phyloP scores from a whole-genome alignment of 2,797 vertebrate species.

The Cossypha polioptera region DNA sequence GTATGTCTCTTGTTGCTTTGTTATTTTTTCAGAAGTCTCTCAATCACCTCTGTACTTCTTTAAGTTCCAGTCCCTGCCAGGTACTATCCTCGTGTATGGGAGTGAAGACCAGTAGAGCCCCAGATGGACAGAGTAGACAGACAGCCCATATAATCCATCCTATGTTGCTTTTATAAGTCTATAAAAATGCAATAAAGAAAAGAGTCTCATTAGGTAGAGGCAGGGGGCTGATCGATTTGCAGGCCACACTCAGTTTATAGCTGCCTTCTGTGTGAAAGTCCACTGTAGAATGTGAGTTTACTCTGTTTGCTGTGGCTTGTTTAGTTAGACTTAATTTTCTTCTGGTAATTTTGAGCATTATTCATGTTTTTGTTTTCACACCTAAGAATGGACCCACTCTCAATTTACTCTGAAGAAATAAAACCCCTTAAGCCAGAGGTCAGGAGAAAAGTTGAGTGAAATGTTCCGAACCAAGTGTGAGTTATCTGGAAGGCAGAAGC shows the following conservation, averaged over 20 bases:
- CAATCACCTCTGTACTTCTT: background rate
- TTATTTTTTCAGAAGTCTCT: background rate
- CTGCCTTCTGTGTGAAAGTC: slow-evolving; percentile 59
- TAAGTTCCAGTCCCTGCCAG: background rate
- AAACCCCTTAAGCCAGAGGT: slow-evolving; percentile 8
- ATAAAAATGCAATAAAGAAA: slow-evolving; percentile 65
- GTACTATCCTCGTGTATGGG: background rate
- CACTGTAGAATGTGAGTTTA: slow-evolving; percentile 12
- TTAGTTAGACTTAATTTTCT: slow-evolving; percentile 38
- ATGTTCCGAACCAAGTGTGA: background rate
- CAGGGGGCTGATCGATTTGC: slow-evolving; percentile 64
- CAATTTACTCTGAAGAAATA: slow-evolving; percentile 3
- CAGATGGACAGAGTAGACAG: slow-evolving; percentile 54
- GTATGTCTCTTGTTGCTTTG: background rate
- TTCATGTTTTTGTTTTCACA: slow-evolving; percentile 18
- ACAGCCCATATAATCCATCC: slow-evolving; percentile 40
- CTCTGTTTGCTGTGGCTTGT: background rate
- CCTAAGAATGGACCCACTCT: background rate
- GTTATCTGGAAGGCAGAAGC: background rate
- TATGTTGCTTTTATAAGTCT: slow-evolving; percentile 46
- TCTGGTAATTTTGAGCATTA: background rate
- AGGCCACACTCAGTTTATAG: slow-evolving; percentile 57
- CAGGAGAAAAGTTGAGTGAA: background rate
- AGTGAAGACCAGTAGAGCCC: background rate
- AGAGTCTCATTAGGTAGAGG: slow-evolving; percentile 50